Percentiles rank a stretch among this genome's conserved stretches.
phyloP scores from a whole-genome alignment of 2,888 invertebrate species.

The Podotricha telesiphe region DNA sequence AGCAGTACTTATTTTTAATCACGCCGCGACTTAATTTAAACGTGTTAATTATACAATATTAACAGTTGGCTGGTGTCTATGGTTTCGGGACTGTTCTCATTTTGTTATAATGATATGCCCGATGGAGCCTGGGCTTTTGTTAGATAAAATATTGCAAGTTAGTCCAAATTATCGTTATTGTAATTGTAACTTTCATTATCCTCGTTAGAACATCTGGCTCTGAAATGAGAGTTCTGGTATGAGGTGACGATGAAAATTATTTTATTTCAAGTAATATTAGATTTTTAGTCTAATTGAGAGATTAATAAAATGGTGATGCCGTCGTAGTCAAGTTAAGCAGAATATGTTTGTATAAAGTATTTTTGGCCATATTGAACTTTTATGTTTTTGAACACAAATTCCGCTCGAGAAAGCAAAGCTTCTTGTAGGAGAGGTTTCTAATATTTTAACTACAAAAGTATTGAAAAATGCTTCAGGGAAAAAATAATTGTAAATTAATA shows the following conservation, averaged over 20 bases:
- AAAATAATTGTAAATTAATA: no score
- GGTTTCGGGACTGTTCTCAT: constrained; percentile 31
- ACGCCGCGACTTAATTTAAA: constrained; percentile 38
- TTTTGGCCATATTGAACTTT: no score
- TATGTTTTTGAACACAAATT: no score
- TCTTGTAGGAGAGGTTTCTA: no score
- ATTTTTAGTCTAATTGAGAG: background rate
- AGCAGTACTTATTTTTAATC: constrained; percentile 30
- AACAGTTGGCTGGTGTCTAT: constrained; percentile 35
- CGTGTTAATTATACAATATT: constrained; percentile 37
- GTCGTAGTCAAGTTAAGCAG: background rate
- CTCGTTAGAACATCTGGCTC: constrained; percentile 16
- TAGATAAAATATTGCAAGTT: constrained; percentile 16
- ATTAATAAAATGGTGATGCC: background rate
- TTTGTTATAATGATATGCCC: constrained; percentile 37
- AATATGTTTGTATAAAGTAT: no score
- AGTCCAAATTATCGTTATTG: constrained; percentile 17
- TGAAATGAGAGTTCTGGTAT: constrained; percentile 1
- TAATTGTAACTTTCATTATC: constrained; percentile 18
- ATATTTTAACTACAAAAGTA: no score
- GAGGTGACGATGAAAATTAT: background rate
- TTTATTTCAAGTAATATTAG: background rate
- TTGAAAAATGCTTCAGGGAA: no score
- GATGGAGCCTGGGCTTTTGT: constrained; percentile 14
- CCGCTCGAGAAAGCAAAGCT: no score